Conservation (phyloP, 2,888 invertebrate species). For the Synergus gifuensis region DNA sequence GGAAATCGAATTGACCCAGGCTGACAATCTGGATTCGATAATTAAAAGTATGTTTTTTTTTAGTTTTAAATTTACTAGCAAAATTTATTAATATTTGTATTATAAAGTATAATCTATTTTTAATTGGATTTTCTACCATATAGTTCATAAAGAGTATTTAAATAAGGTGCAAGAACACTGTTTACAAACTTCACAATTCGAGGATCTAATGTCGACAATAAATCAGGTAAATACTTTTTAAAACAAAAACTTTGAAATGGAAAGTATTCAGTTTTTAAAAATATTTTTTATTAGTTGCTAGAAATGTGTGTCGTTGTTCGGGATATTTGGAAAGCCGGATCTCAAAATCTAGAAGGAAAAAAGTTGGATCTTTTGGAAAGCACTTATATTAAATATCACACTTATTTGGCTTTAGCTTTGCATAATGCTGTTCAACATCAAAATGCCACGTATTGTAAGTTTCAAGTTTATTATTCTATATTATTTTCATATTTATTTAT, state of each 20-base stretch:
- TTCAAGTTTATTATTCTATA: background rate
- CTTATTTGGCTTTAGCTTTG: constrained; percentile 71
- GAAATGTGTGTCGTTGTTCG: constrained; percentile 73
- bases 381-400: constrained; percentile 74
- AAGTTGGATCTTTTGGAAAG: constrained; percentile 70
- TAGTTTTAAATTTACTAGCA: background rate
- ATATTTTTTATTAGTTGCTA: constrained; percentile 64
- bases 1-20: constrained; percentile 68
- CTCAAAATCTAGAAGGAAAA: constrained; percentile 61
- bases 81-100: background rate
- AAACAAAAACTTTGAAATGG: constrained; percentile 19
- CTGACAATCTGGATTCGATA: constrained; percentile 72
- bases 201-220: constrained; percentile 70
- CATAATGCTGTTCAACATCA: constrained; percentile 74
- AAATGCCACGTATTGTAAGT: constrained; percentile 76
- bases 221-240: constrained; percentile 65
- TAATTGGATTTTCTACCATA: constrained; percentile 46
- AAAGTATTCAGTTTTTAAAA: background rate
- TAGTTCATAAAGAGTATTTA: constrained; percentile 74
- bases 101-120: constrained; percentile 20
- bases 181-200: constrained; percentile 71
- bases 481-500: constrained; percentile 10
- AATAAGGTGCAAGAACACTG: constrained; percentile 74
- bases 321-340: constrained; percentile 70
- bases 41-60: constrained; percentile 63